Base-by-base conservation (phyloP, 2,888 invertebrate species). In the Drosophila mimica region DNA sequence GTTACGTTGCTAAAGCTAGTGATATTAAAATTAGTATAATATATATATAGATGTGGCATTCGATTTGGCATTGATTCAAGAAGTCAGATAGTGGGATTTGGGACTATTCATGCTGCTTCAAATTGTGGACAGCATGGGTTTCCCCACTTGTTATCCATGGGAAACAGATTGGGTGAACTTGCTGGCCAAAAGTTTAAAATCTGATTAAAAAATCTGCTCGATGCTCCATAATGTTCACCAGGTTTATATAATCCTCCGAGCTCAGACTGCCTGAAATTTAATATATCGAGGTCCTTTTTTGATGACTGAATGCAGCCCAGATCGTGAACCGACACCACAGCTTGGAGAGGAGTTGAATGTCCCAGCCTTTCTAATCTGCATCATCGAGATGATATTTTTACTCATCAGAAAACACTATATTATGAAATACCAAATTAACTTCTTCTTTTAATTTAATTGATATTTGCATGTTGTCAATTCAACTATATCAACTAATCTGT, bases 241-340 rank as follows among this genome's bases (percentile, higher is more conserved):
- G 40, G 0, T n/a, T n/a, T n/a, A n/a, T n/a, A 9, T 40, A n/a
- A n/a, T 0, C 4, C n/a, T 40, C 4, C 0, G 4, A n/a, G 4
- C n/a, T 40, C 38, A 38, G 7, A 38, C 9, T 9, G 8, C 8
- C 9, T 13, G 34, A 4, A 13, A 34, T 34, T 13, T 15, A 5
- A 34, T 34, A 34, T 34, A 36, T 40, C n/a, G 40, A 40, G 4
- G 2, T 9, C n/a, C n/a, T 9, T 4, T n/a, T 40, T 4, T n/a
- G 4, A n/a, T 9, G 4, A 9, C 40, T n/a, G 4, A n/a, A 40
- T 9, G 40, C 9, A 40, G 40, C 9, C 9, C n/a, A 40, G 40
- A 11, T 40, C 9, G n/a, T n/a, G 40, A n/a, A 11, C 40, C 40
- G 9, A 2, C n/a, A n/a, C 40, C n/a, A 40, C 4, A 9, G n/a